Percentiles rank a stretch among this genome's conserved stretches.
phyloP scores from a whole-genome alignment of 2,888 invertebrate species.

The Hirtodrosophila confusa region DNA sequence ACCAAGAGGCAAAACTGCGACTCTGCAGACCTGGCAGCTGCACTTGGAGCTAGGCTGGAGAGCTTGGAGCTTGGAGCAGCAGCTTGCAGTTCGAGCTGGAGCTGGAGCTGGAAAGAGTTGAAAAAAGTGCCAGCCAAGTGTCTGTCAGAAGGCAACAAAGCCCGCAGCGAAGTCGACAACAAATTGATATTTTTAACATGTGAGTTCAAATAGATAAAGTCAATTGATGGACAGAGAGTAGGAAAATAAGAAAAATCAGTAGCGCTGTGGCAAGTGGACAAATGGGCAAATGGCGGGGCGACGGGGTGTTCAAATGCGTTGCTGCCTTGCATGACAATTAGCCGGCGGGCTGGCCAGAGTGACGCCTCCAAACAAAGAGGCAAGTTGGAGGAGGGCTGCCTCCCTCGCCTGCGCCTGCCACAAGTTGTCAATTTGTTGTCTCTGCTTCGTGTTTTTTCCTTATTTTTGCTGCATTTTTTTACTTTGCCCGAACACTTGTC shows the following conservation, averaged over 20 bases:
- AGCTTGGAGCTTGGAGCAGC: constrained; percentile 1
- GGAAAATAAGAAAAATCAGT: constrained; percentile 74
- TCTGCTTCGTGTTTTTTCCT: constrained; percentile 27
- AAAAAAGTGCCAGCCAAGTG: constrained; percentile 35
- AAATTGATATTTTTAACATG: constrained; percentile 78
- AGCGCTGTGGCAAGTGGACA: constrained; percentile 50
- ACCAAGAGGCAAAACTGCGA: constrained; percentile 67
- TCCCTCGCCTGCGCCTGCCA: constrained; percentile 23
- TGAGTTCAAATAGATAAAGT: constrained; percentile 78
- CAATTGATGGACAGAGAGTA: constrained; percentile 75
- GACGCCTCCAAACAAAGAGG: constrained; percentile 74
- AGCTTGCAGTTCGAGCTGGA: constrained; percentile 18
- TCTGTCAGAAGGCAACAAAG: constrained; percentile 43
- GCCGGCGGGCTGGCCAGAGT: constrained; percentile 64
- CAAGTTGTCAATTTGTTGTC: constrained; percentile 59
- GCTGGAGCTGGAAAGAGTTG: neutral
- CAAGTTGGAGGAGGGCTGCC: constrained; percentile 19
- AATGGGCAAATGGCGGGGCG: constrained; percentile 12
- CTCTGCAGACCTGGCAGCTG: constrained; percentile 47
- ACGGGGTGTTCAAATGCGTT: constrained; percentile 57
- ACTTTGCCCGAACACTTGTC: constrained; percentile 70
- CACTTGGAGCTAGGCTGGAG: constrained; percentile 33
- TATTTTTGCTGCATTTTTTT: constrained; percentile 22
- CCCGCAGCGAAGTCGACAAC: constrained; percentile 67
- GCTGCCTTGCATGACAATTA: constrained; percentile 78